Percentiles rank a stretch among this genome's conserved stretches.
phyloP scores from a whole-genome alignment of 2,113 vertebrate genomes.

The Cyrtonyx montezumae region DNA sequence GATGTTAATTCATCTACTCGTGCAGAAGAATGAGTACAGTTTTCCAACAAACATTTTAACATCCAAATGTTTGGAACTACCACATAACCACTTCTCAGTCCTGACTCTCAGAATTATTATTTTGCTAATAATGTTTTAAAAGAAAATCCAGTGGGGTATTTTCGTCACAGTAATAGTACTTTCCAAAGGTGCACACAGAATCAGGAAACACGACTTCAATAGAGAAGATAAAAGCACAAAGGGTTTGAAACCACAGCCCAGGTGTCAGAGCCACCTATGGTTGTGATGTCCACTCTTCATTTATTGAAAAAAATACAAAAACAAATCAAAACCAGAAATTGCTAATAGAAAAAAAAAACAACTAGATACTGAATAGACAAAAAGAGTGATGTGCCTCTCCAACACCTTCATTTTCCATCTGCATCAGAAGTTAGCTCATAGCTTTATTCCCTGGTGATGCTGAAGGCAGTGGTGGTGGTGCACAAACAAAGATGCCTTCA shows the following conservation, averaged over 20 bases:
- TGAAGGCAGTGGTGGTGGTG: background rate
- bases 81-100: background rate
- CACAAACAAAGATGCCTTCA: constrained; percentile 35
- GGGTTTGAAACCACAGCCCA: background rate
- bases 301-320: background rate
- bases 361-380: background rate
- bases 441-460: constrained; percentile 7
- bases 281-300: background rate
- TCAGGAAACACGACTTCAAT: background rate
- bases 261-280: fast-evolving
- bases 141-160: background rate
- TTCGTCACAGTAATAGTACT: background rate
- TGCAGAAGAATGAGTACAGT: constrained; percentile 10
- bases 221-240: background rate
- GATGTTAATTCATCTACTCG: constrained; percentile 47
- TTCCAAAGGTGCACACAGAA: background rate
- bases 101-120: background rate
- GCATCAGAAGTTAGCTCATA: background rate
- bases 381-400: background rate
- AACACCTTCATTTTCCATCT: background rate
- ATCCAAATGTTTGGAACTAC: constrained; percentile 47
- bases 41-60: constrained; percentile 56
- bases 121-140: background rate
- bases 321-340: background rate
- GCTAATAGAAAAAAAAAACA: background rate